phyloP scores from a whole-genome alignment of 2,113 vertebrate species.

The Callorhinus ursinus region DNA sequence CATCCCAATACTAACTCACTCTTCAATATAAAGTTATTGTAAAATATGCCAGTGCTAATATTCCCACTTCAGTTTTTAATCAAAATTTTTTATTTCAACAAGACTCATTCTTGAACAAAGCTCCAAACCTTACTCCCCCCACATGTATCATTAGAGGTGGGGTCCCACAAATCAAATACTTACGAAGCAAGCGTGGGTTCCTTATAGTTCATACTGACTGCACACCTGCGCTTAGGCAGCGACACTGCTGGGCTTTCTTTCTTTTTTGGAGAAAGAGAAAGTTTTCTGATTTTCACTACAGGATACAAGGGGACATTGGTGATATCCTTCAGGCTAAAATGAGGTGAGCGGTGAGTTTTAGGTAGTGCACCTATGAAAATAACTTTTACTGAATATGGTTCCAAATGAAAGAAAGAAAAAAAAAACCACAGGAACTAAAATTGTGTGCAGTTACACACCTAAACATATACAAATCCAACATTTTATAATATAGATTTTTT shows the following conservation, averaged over 20 bases:
- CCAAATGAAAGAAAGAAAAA: background rate
- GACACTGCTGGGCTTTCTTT: constrained; percentile 72
- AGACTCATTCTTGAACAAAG: background rate
- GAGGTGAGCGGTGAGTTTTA: constrained; percentile 74
- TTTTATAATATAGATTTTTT: background rate
- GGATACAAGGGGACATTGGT: constrained; percentile 89
- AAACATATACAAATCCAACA: background rate
- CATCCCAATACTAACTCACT: background rate
- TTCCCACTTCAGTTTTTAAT: background rate
- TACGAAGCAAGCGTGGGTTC: constrained; percentile 86
- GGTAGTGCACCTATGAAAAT: constrained; percentile 72
- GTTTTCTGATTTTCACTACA: constrained; percentile 74
- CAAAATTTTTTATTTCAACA: background rate
- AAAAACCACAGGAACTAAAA: background rate
- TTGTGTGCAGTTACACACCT: background rate
- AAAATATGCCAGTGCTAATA: background rate
- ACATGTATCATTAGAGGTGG: background rate
- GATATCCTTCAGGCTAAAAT: constrained; percentile 90
- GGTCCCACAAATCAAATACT: constrained; percentile 50
- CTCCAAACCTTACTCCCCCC: no score
- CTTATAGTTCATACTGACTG: constrained; percentile 90
- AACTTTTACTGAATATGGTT: constrained; percentile 31
- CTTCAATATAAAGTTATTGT: background rate
- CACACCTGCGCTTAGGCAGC: constrained; percentile 88
- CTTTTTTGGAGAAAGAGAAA: constrained; percentile 74